Conservation (phyloP, 2,113 vertebrate species). For the Nesoenas mayeri region DNA sequence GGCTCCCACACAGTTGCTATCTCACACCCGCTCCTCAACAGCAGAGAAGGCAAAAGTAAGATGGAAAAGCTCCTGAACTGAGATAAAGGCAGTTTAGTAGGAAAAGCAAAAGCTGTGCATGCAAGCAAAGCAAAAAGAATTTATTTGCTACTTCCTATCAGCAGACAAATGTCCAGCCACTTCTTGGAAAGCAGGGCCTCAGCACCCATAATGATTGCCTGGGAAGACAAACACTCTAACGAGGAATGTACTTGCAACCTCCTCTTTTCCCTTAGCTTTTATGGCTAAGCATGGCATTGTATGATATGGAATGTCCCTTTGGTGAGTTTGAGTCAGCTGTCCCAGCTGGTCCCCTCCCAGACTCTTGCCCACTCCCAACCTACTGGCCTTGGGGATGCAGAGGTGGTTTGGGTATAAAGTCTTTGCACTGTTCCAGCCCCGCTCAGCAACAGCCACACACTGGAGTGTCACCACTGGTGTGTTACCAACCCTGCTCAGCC, state of each 20-base stretch:
- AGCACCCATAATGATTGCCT: background rate
- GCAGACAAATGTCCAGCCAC: background rate
- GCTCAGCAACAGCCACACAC: too few relatives aligned
- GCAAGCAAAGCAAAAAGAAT: background rate
- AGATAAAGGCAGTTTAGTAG: background rate
- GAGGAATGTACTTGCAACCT: background rate
- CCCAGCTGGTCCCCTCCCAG: too few relatives aligned
- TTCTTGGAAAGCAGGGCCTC: background rate
- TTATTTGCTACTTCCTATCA: background rate
- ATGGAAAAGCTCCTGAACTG: background rate
- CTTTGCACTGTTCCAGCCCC: background rate
- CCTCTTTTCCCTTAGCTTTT: background rate
- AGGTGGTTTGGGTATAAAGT: background rate
- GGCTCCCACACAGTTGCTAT: background rate
- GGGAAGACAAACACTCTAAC: background rate
- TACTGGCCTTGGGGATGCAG: background rate
- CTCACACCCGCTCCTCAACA: background rate
- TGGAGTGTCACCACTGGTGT: background rate
- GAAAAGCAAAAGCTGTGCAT: background rate
- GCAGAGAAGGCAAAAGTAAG: background rate
- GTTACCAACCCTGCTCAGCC: background rate
- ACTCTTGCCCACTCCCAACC: background rate
- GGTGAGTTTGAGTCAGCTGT: background rate
- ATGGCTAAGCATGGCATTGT: background rate
- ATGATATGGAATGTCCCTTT: fast-evolving